Base-by-base conservation (phyloP, 2,113 vertebrate genomes). In the human (Homo sapiens) region DNA sequence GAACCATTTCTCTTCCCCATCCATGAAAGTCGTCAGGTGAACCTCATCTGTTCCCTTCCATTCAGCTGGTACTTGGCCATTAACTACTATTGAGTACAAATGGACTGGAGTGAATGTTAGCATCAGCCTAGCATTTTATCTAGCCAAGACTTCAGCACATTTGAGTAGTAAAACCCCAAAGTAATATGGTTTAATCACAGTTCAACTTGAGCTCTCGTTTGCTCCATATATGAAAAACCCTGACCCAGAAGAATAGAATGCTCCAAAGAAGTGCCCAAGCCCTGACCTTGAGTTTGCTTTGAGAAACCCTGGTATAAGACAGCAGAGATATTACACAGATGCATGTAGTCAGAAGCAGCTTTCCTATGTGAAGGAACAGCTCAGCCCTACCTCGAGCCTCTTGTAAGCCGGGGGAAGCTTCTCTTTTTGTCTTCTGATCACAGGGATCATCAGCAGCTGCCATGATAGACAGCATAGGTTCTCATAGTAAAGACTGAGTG, bases 231-330 rank as follows among this genome's bases (percentile, higher is more conserved):
- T 73, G 35, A n/a, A n/a, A 59, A 73, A 59, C 12, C 0, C 5
- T 64, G 40, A 32, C 17, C 17, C 35, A 6, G 2, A 20, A 11
- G 11, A 90, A 25, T 6, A 78, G 23, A 81, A 18, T 35, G 40
- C 13, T 72, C 30, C 5, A 45, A 5, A 17, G n/a, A 38, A 2
- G 0, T 38, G 20, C 30, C 35, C 23, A 61, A 3, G 0, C 13
- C 30, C 1, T n/a, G 38, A 22, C 23, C 38, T 75, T 45, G 12
- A 27, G 4, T 55, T 30, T 32, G 35, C 64, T 64, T 73, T 80
- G 57, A 57, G 40, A 68, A 84, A 25, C 32, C 20, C 22, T 5
- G 0, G 25, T 14, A 38, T 0, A 16, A 38, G 25, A 64, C 4
- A 79, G 8, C 14, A 76, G 38, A 72, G 35, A 52, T 12, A 87